Evolutionary conservation across 1,140 invertebrate species (phyloP), one percentile per base, ranked within the genome.

Genomic region (Contarinia nasturtii): DNA sequence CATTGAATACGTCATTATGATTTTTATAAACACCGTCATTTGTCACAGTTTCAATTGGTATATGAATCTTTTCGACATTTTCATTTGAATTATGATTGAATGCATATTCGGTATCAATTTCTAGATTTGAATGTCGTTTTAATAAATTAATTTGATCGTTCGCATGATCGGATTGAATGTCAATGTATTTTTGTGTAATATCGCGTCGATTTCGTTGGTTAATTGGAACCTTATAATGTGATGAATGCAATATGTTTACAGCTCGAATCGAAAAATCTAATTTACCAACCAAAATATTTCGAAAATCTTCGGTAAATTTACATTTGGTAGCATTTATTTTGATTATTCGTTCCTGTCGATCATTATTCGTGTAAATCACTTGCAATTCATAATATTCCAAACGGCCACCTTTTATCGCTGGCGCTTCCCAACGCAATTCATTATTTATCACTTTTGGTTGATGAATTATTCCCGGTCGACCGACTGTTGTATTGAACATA

Each of bases 401-500:
- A 47, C 64, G 66, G 2, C 83, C 84, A 52, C 79, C 80, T 1
- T 72, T 57, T 49, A 70, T 53, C 10, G 57, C 27, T 2, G 84
- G 84, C 34, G 60, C 58, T 22, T 59, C 55, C 77, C 78, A 82
- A 0, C 48, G 67, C 57, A 5, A 70, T 64, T 73, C 71, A 12
- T 66, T 52, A 52, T 70, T 63, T 47, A 57, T 61, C 0, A 75
- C 64, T 14, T 48, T 56, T 2, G 73, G 75, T 21, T 66, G 50
- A 42, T 59, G 57, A 12, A 77, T 57, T 51, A 53, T 61, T 33
- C 71, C 70, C 2, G 78, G 78, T 33, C 60, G 52, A 48, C 79
- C 79, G 49, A 80, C 75, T 43, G 67, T 61, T 12, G 79, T 82
- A 33, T 63, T 54, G 1, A 71, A 55, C 47, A 56, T 54, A 44